Evolutionary conservation across 2,888 invertebrate genomes (phyloP).

Genomic region (Matsumyia berberina): DNA sequence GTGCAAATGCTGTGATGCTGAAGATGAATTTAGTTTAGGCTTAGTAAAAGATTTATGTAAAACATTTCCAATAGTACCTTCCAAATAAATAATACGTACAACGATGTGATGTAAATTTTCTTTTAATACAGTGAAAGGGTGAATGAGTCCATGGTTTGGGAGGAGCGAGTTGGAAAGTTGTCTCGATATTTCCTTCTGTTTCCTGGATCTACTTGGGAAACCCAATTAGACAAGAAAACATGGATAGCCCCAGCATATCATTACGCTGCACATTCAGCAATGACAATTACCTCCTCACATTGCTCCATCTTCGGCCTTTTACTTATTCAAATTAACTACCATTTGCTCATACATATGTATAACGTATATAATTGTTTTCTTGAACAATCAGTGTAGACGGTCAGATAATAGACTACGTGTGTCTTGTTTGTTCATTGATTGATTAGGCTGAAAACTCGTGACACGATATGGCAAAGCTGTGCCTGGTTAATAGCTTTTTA

Average conservation of each 20-base stretch:
- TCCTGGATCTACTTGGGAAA: too few species aligned
- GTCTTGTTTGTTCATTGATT: not conserved
- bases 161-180: too few species aligned
- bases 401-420: not conserved
- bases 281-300: too few species aligned
- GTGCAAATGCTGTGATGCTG: not conserved
- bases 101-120: too few species aligned
- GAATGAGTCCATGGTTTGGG: too few species aligned
- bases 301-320: not conserved
- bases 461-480: not conserved
- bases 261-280: too few species aligned
- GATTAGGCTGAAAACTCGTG: conserved; percentile 31
- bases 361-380: conserved; percentile 3
- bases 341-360: too few species aligned
- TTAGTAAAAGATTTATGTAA: not conserved
- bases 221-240: too few species aligned
- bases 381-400: not conserved
- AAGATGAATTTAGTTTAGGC: not conserved
- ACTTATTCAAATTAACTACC: conserved; percentile 1
- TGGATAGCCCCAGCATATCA: too few species aligned
- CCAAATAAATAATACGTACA: conserved; percentile 29
- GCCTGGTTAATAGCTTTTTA: not conserved
- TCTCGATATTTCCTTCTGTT: not conserved
- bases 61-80: conserved; percentile 14
- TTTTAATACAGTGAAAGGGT: too few species aligned